Conservation (phyloP, 2,113 vertebrate species). For the Takifugu flavidus region DNA sequence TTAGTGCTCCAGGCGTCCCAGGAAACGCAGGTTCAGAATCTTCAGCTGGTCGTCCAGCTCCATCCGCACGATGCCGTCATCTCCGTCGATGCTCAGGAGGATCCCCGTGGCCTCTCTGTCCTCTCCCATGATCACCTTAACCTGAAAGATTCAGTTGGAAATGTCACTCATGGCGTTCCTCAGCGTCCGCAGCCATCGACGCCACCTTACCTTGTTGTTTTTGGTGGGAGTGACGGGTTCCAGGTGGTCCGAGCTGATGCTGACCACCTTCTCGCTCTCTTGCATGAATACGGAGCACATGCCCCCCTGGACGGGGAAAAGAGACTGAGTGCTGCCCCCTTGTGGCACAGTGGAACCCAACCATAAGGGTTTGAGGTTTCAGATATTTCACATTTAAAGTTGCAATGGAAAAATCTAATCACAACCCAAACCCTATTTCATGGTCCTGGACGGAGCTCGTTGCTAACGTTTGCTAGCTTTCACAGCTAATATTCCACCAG, state of each 20-base stretch:
- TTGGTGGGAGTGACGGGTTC: conserved; percentile 92
- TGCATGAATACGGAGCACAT: conserved; percentile 92
- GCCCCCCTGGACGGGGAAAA: conserved; percentile 73
- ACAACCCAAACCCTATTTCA: no score
- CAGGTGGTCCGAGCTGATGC: conserved; percentile 90
- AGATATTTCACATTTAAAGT: no score
- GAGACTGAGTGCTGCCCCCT: no score
- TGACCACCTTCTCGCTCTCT: conserved; percentile 91
- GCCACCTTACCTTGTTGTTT: conserved; percentile 84
- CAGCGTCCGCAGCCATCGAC: no score
- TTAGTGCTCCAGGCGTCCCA: conserved; percentile 85
- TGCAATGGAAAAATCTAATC: no score
- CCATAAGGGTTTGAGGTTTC: no score
- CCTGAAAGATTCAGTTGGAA: conserved; percentile 63
- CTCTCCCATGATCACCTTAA: conserved; percentile 91
- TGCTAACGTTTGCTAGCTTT: no score
- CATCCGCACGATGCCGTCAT: conserved; percentile 92
- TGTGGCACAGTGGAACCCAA: no score
- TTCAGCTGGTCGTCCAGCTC: conserved; percentile 89
- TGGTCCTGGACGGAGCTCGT: no score
- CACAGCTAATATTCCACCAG: no score
- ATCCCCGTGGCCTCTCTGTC: conserved; percentile 89
- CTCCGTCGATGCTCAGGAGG: conserved; percentile 88
- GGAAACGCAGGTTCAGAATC: conserved; percentile 91
- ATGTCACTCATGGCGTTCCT: not conserved